A percentile compares a stretch with the other conserved stretches of the same genome.
Evolutionary conservation across 92 coral and sea anemone species (phyloP).

Genomic region (Epizoanthus illoricatus): DNA sequence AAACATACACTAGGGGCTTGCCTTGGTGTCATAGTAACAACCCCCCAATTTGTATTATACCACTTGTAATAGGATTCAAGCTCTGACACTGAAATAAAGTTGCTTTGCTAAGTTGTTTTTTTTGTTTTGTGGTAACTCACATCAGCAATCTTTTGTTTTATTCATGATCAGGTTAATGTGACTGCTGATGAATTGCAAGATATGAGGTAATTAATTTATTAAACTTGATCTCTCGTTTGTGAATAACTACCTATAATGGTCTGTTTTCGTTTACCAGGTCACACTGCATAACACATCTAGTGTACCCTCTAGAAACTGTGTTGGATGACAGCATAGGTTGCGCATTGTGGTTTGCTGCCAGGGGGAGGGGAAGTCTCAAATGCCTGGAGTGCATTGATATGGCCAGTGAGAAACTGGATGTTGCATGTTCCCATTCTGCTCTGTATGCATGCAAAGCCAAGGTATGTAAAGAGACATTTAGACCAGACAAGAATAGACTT

Average conservation of each 20-base stretch:
- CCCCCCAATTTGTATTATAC: too few relatives aligned
- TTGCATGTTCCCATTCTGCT: slow-evolving; percentile 41
- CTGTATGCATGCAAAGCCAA: slow-evolving; percentile 76
- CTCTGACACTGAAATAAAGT: too few relatives aligned
- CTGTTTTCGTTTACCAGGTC: slow-evolving; percentile 51
- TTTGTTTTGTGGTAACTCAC: background rate
- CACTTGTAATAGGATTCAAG: too few relatives aligned
- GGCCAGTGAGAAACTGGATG: background rate
- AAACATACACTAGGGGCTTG: too few relatives aligned
- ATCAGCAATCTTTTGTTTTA: background rate
- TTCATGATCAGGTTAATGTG: slow-evolving; percentile 69
- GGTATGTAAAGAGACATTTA: slow-evolving; percentile 40
- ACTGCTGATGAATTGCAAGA: slow-evolving; percentile 76
- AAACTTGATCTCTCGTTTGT: background rate
- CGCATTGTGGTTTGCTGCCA: slow-evolving; percentile 99
- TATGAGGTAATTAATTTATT: slow-evolving; percentile 60
- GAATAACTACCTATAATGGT: background rate
- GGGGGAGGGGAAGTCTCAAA: slow-evolving; percentile 76
- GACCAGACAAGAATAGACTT: too few relatives aligned
- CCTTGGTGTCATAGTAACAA: too few relatives aligned
- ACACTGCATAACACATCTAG: slow-evolving; percentile 80
- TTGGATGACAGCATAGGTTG: slow-evolving; percentile 98
- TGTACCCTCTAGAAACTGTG: slow-evolving; percentile 95
- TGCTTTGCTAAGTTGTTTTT: background rate
- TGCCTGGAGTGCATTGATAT: slow-evolving; percentile 52